Evolutionary conservation across 2,113 vertebrate genomes (phyloP).

Genomic region (Opisthocomus hoazin): DNA sequence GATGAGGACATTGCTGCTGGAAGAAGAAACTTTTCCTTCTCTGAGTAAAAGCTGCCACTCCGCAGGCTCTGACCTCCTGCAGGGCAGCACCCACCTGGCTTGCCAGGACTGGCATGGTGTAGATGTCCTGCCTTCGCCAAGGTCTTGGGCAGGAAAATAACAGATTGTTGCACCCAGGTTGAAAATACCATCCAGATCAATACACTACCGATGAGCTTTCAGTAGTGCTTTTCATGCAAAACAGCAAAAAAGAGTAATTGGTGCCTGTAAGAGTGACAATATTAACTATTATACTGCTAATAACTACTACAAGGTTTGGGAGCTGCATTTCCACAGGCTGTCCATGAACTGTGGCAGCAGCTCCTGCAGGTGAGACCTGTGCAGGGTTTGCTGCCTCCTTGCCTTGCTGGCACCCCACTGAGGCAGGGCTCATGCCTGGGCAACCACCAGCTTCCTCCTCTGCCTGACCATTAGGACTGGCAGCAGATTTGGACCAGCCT

Average conservation of each 20-base stretch:
- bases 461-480: neutral
- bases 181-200: neutral
- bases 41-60: neutral
- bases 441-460: neutral
- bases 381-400: neutral
- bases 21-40: neutral
- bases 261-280: neutral
- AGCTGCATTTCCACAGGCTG: neutral
- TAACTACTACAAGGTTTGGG: neutral
- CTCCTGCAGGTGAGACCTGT: neutral
- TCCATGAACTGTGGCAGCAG: neutral
- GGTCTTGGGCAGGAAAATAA: neutral
- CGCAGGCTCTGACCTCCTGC: neutral
- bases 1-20: neutral
- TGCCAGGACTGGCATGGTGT: neutral
- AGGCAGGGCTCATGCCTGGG: rapidly evolving
- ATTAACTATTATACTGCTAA: neutral
- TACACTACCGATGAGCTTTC: neutral
- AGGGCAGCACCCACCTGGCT: neutral
- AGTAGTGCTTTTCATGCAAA: neutral
- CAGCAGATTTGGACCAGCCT: neutral
- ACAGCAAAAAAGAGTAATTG: neutral
- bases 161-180: neutral
- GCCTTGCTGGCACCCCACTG: rapidly evolving
- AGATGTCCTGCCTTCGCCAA: neutral